Evolutionary conservation across 2,113 vertebrate species (phyloP), one percentile per base, ranked within the genome.

Genomic region (Alethe castanea): DNA sequence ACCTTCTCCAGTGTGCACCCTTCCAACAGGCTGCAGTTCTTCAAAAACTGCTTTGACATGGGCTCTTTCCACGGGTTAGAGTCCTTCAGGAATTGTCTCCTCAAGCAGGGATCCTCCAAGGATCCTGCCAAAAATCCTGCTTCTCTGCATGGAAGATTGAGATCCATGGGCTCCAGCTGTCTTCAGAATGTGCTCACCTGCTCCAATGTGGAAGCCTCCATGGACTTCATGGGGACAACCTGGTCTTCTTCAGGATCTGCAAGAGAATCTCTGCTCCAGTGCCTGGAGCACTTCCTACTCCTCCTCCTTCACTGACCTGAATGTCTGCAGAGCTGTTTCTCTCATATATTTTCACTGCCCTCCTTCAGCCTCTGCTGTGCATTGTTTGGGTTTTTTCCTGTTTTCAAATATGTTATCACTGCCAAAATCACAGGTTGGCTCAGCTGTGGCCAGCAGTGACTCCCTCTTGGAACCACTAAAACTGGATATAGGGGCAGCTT

Each of bases 211-310:
- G 33, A 65, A 52, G 38, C 9, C 4, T n/a, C 10, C 6, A 5
- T 14, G 38, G n/a, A 38, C 23, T 38, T 14, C 13, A 25, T 12
- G 6, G 26, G 8, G 11, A 13, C 5, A 45, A 12, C 6, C 8
- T 14, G 8, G 13, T 53, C 28, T n/a, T 52, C 36, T 38, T 15
- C 53, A 45, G 7, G 6, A 12, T 11, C 8, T 59, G 26, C 11
- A 59, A 38, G 4, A 23, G 38, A 53, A 64, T 53, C 23, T n/a
- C 48, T 38, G 16, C 44, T 62, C 12, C 2, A 0, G 22, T 1
- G 0, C 23, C 38, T 64, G 24, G 8, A 62, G 2, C 4, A 19
- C 17, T 1, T 26, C 5, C 11, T 67, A 2, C 7, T 2, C 3
- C 19, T 28, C 19, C 14, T 69, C 19, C 11, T 72, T 69, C 26